Conservation (phyloP, 2,797 vertebrate species). For the Vespertilio murinus region DNA sequence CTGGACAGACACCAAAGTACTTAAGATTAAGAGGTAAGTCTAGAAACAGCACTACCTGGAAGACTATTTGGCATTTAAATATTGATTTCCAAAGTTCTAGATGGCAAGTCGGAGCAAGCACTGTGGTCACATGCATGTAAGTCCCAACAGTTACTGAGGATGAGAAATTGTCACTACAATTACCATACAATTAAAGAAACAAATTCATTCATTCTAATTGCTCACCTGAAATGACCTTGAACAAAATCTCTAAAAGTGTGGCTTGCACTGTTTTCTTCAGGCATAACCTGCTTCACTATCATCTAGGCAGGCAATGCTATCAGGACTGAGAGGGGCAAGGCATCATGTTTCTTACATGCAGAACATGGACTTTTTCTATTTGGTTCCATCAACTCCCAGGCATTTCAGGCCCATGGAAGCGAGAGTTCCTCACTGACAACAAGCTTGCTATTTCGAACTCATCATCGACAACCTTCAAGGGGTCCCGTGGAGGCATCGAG, state of each 20-base stretch:
- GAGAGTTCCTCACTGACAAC: slow-evolving; percentile 74
- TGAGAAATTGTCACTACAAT: slow-evolving; percentile 71
- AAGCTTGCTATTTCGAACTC: slow-evolving; percentile 68
- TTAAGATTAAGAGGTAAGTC: slow-evolving; percentile 65
- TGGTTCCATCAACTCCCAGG: slow-evolving; percentile 85
- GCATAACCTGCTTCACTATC: slow-evolving; percentile 81
- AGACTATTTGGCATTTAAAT: slow-evolving; percentile 79
- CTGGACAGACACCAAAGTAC: slow-evolving; percentile 72
- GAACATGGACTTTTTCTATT: slow-evolving; percentile 86
- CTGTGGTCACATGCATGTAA: slow-evolving; percentile 77
- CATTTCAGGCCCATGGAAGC: slow-evolving; percentile 80
- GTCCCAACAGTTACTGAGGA: slow-evolving; percentile 78
- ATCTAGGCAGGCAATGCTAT: slow-evolving; percentile 85
- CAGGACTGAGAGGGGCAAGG: slow-evolving; percentile 84
- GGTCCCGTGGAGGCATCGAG: slow-evolving; percentile 94
- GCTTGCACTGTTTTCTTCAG: slow-evolving; percentile 76
- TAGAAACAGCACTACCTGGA: slow-evolving; percentile 77
- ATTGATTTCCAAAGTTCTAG: slow-evolving; percentile 69
- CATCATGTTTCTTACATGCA: slow-evolving; percentile 87
- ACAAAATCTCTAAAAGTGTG: slow-evolving; percentile 77
- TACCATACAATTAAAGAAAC: slow-evolving; percentile 60
- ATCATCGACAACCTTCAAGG: slow-evolving; percentile 94
- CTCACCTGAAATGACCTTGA: slow-evolving; percentile 87
- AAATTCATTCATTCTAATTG: slow-evolving; percentile 81
- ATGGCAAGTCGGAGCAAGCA: slow-evolving; percentile 74